Base-by-base conservation (phyloP, 2,113 vertebrate species). In the Pterocles orientalis region DNA sequence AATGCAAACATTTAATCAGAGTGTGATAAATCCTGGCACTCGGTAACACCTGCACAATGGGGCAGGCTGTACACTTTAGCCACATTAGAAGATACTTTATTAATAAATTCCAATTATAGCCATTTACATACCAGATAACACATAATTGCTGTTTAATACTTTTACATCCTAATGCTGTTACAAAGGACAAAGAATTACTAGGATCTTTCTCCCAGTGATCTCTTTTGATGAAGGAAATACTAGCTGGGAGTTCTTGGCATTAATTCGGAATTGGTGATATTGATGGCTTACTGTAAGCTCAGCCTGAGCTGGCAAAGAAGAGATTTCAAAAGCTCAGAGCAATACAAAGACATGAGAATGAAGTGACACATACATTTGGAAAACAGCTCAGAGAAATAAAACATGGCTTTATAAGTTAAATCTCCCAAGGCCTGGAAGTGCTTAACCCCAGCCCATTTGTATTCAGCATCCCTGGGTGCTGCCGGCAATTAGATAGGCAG, bases 221-320 rank as follows among this genome's bases (percentile, higher is more conserved):
- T 83, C 88, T 88, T 96, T 83, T 90, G 94, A 88, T 64, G 65
- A 90, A 75, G 88, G 31, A 84, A 95, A 93, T 85, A 75, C 58
- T 88, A 96, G 60, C 86, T 73, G 93, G 87, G 83, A 71, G 79
- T 60, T 56, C 45, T 64, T 71, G 65, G 80, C 65, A 43, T 86
- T 96, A 96, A 93, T 93, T 88, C 79, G 26, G 86, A 58, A 36
- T 2, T 48, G 60, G 69, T 91, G 64, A 78, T 86, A 86, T 24
- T 29, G 62, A 48, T 41, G 88, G 86, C 54, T 96, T 90, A 83
- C 48, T 12, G 45, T 78, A 88, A 93, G 72, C 86, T 60, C 65
- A 23, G 60, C 54, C 86, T 88, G 36, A 92, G 66, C 79, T 7
- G 3, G 58, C 88, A 43, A 47, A 93, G 79, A 25, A 50, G 79